These are phyloP conservation scores for Tychaedon coryphoeus DNA, from an alignment of 2,113 vertebrate species.

Conservation along the genomic window DNA sequence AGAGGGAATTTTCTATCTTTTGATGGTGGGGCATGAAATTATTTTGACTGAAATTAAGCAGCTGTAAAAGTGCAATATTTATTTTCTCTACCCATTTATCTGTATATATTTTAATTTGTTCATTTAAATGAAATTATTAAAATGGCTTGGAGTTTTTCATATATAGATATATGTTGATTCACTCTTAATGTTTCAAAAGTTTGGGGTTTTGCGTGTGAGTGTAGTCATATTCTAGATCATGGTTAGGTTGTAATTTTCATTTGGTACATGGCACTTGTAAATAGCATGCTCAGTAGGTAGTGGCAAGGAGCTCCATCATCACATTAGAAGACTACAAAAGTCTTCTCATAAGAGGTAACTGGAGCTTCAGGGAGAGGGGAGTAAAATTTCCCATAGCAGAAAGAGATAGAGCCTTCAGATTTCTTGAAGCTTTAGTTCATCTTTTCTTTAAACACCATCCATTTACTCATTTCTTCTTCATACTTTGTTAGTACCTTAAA, in stretches of 20 bases:
- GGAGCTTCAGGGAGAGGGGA: background rate
- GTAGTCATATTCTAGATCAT: background rate
- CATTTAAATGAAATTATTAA: background rate
- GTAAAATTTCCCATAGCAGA: background rate
- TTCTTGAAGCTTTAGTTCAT: background rate
- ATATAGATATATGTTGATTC: background rate
- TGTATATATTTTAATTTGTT: background rate
- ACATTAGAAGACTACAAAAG: background rate
- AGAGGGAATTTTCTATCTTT: background rate
- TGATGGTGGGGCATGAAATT: background rate
- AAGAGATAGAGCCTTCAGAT: background rate
- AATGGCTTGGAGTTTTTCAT: background rate
- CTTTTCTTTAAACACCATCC: background rate
- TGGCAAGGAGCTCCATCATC: fast-evolving
- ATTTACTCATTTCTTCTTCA: background rate
- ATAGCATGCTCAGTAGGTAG: background rate
- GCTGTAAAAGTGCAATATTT: background rate
- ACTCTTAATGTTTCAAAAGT: background rate
- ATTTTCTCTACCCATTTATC: background rate
- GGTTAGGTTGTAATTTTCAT: background rate
- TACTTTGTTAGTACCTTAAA: background rate
- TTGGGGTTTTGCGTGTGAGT: background rate
- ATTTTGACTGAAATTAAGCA: background rate
- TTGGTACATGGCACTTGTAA: background rate
- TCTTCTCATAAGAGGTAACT: background rate